These are phyloP conservation scores for Belonocnema kinseyi DNA, from an alignment of 1,140 invertebrate genomes.

Conservation along the genomic window DNA sequence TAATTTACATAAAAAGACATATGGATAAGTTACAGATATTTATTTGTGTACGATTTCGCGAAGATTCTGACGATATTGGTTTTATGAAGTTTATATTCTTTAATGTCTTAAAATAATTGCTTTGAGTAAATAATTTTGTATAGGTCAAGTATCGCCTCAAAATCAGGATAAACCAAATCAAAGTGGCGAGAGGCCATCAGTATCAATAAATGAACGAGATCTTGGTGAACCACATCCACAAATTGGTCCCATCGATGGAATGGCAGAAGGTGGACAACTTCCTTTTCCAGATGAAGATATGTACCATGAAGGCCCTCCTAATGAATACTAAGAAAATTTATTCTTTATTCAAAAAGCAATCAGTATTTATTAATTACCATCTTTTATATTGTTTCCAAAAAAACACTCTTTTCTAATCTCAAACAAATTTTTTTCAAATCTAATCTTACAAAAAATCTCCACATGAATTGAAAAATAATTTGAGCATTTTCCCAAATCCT, in stretches of 20 bases:
- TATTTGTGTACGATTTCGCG: too few species aligned
- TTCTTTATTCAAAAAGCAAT: neutral
- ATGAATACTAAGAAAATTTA: neutral
- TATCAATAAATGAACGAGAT: neutral
- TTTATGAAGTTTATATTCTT: too few species aligned
- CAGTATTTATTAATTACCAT: too few species aligned
- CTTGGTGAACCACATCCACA: slow-evolving; percentile 8
- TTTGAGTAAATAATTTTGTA: too few species aligned
- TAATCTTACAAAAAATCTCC: neutral
- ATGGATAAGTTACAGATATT: too few species aligned
- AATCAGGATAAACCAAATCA: slow-evolving; percentile 50
- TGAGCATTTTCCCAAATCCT: too few species aligned
- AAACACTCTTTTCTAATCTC: neutral
- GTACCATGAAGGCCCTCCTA: neutral
- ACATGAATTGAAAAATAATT: neutral
- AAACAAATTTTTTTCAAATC: neutral
- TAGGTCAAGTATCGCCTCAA: slow-evolving; percentile 53
- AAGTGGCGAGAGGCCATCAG: slow-evolving; percentile 45
- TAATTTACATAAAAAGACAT: too few species aligned
- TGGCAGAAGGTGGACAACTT: slow-evolving; percentile 47
- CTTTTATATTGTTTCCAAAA: neutral
- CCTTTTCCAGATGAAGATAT: slow-evolving; percentile 16
- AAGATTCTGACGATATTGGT: too few species aligned
- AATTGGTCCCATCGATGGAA: slow-evolving; percentile 41
- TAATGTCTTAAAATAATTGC: too few species aligned